Evolutionary conservation across 1,140 invertebrate genomes (phyloP).

Genomic region (Drosophila funebris): DNA sequence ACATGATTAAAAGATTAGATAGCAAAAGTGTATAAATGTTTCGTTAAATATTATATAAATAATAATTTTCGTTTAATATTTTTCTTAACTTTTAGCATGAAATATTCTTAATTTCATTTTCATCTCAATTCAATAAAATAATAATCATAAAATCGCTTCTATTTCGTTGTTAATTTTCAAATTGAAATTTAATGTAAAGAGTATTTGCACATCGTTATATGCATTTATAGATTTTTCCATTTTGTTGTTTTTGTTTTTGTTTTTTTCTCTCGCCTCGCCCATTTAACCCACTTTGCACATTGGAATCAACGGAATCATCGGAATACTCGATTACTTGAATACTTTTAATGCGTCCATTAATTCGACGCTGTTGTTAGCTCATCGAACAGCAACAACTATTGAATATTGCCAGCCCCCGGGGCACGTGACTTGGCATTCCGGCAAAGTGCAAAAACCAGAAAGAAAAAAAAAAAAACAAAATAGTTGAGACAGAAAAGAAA

Average conservation of each 20-base stretch:
- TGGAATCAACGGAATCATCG: conserved; percentile 45
- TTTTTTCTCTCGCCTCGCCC: conserved; percentile 22
- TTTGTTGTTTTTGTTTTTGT: background rate
- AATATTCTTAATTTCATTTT: background rate
- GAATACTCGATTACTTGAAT: conserved; percentile 37
- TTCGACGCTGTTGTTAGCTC: conserved; percentile 55
- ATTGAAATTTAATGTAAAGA: background rate
- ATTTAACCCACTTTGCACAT: conserved; percentile 55
- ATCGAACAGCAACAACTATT: conserved; percentile 34
- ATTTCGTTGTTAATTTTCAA: no score
- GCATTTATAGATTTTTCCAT: background rate
- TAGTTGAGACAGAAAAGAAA: background rate
- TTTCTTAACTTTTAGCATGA: no score
- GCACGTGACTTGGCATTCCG: conserved; percentile 70
- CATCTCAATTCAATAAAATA: background rate
- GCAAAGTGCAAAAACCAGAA: conserved; percentile 51
- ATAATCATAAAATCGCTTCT: background rate
- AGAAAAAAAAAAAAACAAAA: conserved; percentile 14
- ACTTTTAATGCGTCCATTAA: conserved; percentile 40
- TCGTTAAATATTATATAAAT: no score
- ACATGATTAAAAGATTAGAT: background rate
- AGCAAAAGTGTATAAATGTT: no score
- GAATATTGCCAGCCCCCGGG: conserved; percentile 42
- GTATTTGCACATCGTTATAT: background rate
- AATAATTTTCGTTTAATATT: no score